Evolutionary conservation across 92 coral and sea anemone genomes (phyloP), one percentile per base, ranked within the genome.

Genomic region (Parazoanthus darwini): DNA sequence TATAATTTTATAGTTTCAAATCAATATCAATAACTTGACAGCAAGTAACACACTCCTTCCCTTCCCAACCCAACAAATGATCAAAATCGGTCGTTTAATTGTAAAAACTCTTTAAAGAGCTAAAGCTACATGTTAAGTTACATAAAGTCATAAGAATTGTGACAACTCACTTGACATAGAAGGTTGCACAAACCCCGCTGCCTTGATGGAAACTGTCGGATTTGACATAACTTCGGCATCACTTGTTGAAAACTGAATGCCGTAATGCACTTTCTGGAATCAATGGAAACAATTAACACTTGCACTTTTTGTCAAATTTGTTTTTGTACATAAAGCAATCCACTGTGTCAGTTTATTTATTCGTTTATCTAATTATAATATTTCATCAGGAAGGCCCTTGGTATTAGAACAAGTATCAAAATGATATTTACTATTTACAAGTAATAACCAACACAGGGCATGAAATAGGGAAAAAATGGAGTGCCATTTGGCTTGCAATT

Each of bases 221-320:
- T 92, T 82, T 33, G 90, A 33, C 94, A 95, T 92, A 5, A 90
- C 76, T 33, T 88, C 87, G 8, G 66, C 15, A 74, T 95, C 92
- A 86, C 96, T 95, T 59, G 98, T 92, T 63, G 87, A 79, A 66
- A 95, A 78, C 22, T 78, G 91, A 68, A 95, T 42, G 58, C 91
- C 91, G 58, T 95, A 95, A 42, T 80, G 89, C 8, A 93, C 87
- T 38, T 81, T 90, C 96, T 95, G 82, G 1, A 90, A 87, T 36
- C 36, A 73, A 75, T 38, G 20, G 15, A 66, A 66, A 63, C 35
- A 59, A 65, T 22, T 78, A 43, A 42, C 6, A 10, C 14, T 54
- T 54, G 59, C 59, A 70, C 25, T 8, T 22, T 36, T 77, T 20
- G 4, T 44, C 6, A 39, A 76, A 33, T 1, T 13, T 77, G 22